Evolutionary conservation across 2,797 vertebrate species (phyloP).

Genomic region (Cynopterus sphinx): DNA sequence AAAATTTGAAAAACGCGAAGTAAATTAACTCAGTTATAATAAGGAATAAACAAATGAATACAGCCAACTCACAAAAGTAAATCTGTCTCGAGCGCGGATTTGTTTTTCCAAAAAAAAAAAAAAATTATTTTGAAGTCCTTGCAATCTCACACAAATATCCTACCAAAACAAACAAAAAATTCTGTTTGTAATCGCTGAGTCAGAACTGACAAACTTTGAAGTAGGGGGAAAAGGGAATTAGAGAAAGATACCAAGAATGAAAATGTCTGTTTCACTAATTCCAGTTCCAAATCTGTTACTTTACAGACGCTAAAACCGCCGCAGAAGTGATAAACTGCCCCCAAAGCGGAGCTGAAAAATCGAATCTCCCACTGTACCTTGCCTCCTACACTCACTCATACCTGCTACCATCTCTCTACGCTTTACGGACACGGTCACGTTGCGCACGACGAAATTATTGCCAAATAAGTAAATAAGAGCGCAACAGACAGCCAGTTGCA

Average conservation of each 20-base stretch:
- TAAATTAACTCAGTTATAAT: neutral
- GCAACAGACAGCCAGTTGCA: neutral
- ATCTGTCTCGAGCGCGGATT: neutral
- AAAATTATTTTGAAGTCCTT: neutral
- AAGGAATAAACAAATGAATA: constrained; percentile 26
- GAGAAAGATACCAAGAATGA: neutral
- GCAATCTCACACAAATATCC: neutral
- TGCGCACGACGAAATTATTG: neutral
- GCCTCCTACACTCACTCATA: neutral
- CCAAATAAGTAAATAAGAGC: neutral
- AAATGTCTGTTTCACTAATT: constrained; percentile 7
- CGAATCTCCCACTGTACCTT: neutral
- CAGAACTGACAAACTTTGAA: neutral
- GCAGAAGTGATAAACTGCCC: neutral
- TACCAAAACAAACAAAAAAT: constrained; percentile 18
- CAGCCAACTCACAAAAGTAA: neutral
- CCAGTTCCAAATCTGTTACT: neutral
- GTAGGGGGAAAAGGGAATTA: neutral
- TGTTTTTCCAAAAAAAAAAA: neutral
- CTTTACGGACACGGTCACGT: neutral
- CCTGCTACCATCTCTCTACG: neutral
- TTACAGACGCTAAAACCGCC: neutral
- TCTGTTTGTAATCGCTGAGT: neutral
- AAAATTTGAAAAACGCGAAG: constrained; percentile 12
- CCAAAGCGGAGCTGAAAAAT: neutral